Evolutionary conservation across 2,113 vertebrate genomes (phyloP), one percentile per base, ranked within the genome.

Genomic region (Nannobrachium achirus): DNA sequence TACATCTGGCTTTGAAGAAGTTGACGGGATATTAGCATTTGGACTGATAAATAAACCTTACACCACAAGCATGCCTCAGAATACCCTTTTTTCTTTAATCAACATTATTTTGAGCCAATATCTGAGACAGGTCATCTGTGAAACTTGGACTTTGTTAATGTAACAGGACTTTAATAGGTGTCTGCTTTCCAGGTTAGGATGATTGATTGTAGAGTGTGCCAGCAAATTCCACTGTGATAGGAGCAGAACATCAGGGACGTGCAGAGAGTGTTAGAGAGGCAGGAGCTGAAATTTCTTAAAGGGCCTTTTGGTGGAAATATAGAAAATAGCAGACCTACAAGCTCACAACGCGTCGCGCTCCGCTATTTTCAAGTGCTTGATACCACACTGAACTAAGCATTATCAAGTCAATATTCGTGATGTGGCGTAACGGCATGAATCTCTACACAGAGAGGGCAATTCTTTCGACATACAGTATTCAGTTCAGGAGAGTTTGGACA

Each of bases 1-100:
- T 76, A 72, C 78, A 87, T 81, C 66, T 89, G 69, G 84, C 74
- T 80, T 75, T 71, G 49, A 41, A 60, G 39, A 44, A 72, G 80
- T 79, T 33, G 40, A 61, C 33, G 78, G 52, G 42, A 75, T 82
- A 80, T 69, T 78, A 71, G 18, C 48, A 63, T 62, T 62, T 53
- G 58, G 1, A 61, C 61, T 38, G 15, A 58, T 56, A 72, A 78
- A 45, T 65, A 65, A 70, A 71, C 71, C 45, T 55, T 46, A 71
- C 56, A 60, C 3, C 52, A 25, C 6, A 5, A 33, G 5, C 46
- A 61, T 66, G 41, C 51, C 38, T 13, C 48, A 7, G 73, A 59
- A 19, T 58, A 49, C 48, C 9, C 18, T 48, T 56, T 66, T 16
- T 52, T 25, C 38, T 52, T 44, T 45, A 1, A 33, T 33, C 25